Conservation (phyloP, 2,113 vertebrate species). For the Burhinus oedicnemus region DNA sequence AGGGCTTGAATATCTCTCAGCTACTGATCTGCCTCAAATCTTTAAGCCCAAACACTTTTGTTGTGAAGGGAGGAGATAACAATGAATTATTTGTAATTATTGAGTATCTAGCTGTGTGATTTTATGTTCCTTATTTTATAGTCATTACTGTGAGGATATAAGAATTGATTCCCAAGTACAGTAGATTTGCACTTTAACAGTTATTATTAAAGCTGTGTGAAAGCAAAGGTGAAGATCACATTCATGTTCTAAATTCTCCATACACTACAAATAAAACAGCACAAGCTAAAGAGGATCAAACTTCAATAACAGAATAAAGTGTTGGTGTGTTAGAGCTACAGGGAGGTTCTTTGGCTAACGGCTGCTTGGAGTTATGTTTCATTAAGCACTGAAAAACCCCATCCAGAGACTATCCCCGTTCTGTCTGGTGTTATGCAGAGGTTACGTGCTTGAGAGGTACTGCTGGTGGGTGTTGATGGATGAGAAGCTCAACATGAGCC, state of each 20-base stretch:
- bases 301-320: background rate
- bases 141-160: background rate
- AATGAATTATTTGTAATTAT: background rate
- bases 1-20: background rate
- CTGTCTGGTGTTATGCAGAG: background rate
- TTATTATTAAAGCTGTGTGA: background rate
- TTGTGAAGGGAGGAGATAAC: background rate
- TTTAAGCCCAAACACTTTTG: background rate
- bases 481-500: no score
- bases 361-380: background rate
- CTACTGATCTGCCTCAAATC: background rate
- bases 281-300: background rate
- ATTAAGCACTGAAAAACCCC: background rate
- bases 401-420: background rate
- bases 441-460: background rate
- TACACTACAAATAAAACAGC: background rate
- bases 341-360: accelerated
- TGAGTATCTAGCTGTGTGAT: background rate
- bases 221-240: background rate
- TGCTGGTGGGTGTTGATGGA: no score
- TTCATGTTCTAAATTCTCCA: background rate
- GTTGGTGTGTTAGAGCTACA: background rate
- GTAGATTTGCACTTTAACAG: background rate
- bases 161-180: background rate
- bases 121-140: background rate